These are phyloP conservation scores for Macropus fuliginosus DNA, from an alignment of 2,797 vertebrate genomes.

Conservation along the genomic window DNA sequence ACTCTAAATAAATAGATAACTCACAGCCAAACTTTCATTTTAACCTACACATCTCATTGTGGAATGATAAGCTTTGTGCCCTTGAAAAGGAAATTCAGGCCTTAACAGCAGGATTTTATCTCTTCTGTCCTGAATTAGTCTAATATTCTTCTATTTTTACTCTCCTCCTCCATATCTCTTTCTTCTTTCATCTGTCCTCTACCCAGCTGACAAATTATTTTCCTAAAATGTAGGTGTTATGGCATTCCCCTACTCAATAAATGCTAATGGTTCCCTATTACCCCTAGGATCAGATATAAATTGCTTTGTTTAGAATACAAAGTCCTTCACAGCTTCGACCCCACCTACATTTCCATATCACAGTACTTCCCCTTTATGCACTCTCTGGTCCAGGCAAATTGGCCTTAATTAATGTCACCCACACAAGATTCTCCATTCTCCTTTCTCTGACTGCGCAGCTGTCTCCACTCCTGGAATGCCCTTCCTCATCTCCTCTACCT, in stretches of 20 bases:
- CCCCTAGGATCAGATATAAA: neutral
- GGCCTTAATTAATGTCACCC: neutral
- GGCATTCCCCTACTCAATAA: neutral
- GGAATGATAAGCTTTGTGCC: neutral
- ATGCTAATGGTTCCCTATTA: neutral
- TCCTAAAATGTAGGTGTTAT: neutral
- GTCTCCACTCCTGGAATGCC: neutral
- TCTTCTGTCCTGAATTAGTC: neutral
- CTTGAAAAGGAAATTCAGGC: neutral
- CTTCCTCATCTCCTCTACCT: neutral
- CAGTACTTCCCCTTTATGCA: neutral
- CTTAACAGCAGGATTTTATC: neutral
- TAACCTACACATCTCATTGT: neutral
- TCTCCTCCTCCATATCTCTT: neutral
- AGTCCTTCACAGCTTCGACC: neutral
- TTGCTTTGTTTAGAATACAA: neutral
- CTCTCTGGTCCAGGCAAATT: neutral
- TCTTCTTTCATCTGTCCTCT: neutral
- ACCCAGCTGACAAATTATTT: neutral
- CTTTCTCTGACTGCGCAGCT: neutral
- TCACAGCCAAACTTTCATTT: neutral
- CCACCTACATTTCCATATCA: neutral
- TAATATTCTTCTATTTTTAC: neutral
- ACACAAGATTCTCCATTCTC: neutral
- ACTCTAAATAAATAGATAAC: neutral